phyloP scores from a whole-genome alignment of 1,140 invertebrate species.

The Copidosoma floridanum region DNA sequence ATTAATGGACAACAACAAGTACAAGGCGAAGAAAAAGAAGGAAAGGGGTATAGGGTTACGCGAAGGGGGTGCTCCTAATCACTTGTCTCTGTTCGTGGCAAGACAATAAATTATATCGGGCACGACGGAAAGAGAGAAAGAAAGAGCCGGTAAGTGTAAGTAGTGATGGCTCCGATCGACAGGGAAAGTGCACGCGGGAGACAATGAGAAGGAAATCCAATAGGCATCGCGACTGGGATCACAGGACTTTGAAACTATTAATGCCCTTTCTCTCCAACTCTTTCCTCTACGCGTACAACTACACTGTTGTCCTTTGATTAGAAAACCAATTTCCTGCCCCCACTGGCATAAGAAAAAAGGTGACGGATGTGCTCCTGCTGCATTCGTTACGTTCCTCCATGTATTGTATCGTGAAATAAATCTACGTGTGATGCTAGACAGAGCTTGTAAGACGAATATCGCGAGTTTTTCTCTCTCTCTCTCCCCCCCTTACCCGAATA shows the following conservation, averaged over 20 bases:
- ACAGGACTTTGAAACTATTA: constrained; percentile 16
- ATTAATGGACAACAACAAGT: too few relatives aligned
- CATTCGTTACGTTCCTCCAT: neutral
- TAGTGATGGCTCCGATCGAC: constrained; percentile 17
- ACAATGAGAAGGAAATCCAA: constrained; percentile 13
- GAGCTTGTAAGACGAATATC: too few relatives aligned
- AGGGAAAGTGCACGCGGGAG: constrained; percentile 26
- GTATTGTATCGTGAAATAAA: neutral
- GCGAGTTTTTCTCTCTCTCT: too few relatives aligned
- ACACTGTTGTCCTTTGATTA: neutral
- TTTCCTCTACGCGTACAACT: too few relatives aligned
- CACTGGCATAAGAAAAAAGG: too few relatives aligned
- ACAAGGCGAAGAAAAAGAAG: too few relatives aligned
- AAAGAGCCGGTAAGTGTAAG: too few relatives aligned
- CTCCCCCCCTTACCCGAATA: too few relatives aligned
- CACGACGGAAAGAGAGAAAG: neutral
- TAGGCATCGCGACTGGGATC: too few relatives aligned
- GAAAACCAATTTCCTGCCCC: constrained; percentile 25
- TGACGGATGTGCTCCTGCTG: neutral
- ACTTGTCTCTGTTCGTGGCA: neutral
- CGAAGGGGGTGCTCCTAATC: neutral
- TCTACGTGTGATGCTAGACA: constrained; percentile 2
- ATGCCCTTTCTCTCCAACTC: neutral
- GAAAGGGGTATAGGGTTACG: constrained; percentile 11
- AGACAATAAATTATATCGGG: neutral